A percentile compares a stretch with the other conserved stretches of the same genome.
These are phyloP conservation scores for Ahaetulla prasina DNA, from an alignment of 2,113 vertebrate genomes.

Conservation along the genomic window DNA sequence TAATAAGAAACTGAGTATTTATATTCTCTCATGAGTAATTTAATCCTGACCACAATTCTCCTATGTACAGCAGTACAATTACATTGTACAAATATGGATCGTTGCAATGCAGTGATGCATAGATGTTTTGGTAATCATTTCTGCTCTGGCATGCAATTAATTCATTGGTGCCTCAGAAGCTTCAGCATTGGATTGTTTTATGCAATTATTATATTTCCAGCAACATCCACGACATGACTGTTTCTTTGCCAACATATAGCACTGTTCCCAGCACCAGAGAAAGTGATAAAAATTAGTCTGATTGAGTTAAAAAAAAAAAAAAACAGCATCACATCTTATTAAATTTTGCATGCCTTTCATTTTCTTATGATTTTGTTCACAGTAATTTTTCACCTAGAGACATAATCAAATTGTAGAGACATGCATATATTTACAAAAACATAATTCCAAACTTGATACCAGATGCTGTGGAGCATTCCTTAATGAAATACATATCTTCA, in stretches of 20 bases:
- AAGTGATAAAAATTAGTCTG: background rate
- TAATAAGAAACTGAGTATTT: background rate
- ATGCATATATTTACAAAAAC: background rate
- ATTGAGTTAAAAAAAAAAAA: background rate
- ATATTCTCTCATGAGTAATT: slow-evolving; percentile 11
- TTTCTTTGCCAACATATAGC: background rate
- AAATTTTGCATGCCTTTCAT: background rate
- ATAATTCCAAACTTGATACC: background rate
- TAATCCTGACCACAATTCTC: slow-evolving; percentile 31
- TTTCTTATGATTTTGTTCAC: slow-evolving; percentile 9
- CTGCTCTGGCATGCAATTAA: slow-evolving; percentile 27
- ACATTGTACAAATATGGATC: background rate
- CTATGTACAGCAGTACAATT: slow-evolving; percentile 22
- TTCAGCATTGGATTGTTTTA: background rate
- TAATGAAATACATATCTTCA: slow-evolving; percentile 18
- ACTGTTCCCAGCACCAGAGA: background rate
- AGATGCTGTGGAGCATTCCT: slow-evolving; percentile 2
- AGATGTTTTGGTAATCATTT: slow-evolving; percentile 9
- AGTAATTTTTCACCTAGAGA: slow-evolving; percentile 7
- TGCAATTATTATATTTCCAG: slow-evolving; percentile 6
- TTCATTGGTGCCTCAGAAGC: slow-evolving; percentile 18
- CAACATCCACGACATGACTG: background rate
- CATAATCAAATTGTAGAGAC: slow-evolving; percentile 9
- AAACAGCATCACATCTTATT: background rate
- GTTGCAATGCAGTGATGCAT: background rate